A percentile compares a stretch with the other conserved stretches of the same genome.
Evolutionary conservation across 2,888 invertebrate species (phyloP).

Genomic region (Epistrophe eligans): DNA sequence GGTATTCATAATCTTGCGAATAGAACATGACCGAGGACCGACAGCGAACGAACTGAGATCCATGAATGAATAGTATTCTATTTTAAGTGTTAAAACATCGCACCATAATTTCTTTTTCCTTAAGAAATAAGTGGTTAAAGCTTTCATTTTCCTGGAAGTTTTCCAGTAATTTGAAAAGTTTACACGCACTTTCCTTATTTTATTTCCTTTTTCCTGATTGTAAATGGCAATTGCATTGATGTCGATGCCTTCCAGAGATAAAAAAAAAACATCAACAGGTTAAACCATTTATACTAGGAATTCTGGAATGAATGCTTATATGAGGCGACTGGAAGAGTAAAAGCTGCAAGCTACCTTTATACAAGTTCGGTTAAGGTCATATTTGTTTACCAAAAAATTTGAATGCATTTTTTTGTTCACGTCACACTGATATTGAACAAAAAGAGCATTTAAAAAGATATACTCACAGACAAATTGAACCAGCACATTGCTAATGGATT

Average conservation of each 20-base stretch:
- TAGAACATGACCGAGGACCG: conserved; percentile 54
- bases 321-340: not conserved
- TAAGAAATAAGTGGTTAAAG: conserved; percentile 39
- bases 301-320: not conserved
- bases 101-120: not conserved
- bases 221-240: not conserved
- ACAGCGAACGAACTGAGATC: conserved; percentile 64
- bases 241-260: conserved; percentile 7
- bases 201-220: not conserved
- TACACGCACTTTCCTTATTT: not conserved
- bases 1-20: conserved; percentile 14
- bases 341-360: conserved; percentile 15
- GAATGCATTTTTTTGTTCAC: conserved; percentile 42
- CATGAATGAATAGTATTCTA: conserved; percentile 64
- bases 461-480: conserved; percentile 1
- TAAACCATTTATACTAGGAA: not conserved
- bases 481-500: conserved; percentile 53
- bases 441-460: not conserved
- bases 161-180: conserved; percentile 3
- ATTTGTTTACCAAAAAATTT: conserved; percentile 63
- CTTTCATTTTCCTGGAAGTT: conserved; percentile 64
- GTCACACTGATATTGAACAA: conserved; percentile 14
- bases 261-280: conserved; percentile 56
- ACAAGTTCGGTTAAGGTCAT: conserved; percentile 60
- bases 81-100: conserved; percentile 60